Evolutionary conservation across 1,140 invertebrate species (phyloP).

Genomic region (Zaprionus africanus): DNA sequence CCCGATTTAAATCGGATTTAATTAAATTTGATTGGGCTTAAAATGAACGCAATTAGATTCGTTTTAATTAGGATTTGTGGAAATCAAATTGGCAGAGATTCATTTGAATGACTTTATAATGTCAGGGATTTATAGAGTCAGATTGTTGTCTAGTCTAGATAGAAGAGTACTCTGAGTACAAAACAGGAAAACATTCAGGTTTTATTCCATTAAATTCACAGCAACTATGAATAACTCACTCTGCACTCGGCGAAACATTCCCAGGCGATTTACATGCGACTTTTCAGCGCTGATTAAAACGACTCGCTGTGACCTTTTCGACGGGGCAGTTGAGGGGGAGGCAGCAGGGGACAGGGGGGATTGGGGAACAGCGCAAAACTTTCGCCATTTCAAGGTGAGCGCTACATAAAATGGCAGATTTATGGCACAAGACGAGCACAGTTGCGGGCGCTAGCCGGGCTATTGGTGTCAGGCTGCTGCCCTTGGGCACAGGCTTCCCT

Average conservation of each 20-base stretch:
- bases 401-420: slow-evolving; percentile 61
- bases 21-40: background rate
- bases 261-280: background rate
- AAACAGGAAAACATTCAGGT: background rate
- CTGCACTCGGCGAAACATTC: background rate
- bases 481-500: slow-evolving; percentile 13
- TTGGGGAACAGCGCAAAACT: background rate
- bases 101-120: background rate
- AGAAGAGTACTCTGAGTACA: background rate
- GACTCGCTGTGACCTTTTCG: slow-evolving; percentile 26
- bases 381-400: slow-evolving; percentile 31
- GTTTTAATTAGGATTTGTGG: background rate
- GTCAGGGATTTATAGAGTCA: no score
- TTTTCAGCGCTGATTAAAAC: slow-evolving; percentile 18
- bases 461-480: slow-evolving; percentile 43
- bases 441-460: background rate
- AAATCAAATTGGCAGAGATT: background rate
- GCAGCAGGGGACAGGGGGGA: background rate
- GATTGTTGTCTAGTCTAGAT: no score
- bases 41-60: background rate
- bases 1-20: background rate
- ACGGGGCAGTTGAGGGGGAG: background rate
- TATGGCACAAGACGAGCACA: slow-evolving; percentile 40
- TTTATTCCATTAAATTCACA: background rate
- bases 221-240: background rate